phyloP scores from a whole-genome alignment of 2,888 invertebrate genomes.

The Leptopterna dolabrata region DNA sequence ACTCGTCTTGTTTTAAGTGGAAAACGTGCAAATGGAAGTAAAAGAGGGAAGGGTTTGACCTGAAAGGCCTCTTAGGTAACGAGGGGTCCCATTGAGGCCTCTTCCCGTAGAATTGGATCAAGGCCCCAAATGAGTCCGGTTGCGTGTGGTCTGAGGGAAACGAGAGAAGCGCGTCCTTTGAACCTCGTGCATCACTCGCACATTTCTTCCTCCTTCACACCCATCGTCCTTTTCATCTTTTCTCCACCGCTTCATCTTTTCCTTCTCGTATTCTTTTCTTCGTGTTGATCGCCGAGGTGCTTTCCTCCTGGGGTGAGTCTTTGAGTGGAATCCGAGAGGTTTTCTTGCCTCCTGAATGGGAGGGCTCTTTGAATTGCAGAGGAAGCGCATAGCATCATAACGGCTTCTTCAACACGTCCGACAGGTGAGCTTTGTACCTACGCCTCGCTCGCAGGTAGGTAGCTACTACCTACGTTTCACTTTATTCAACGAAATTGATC shows the following conservation, averaged over 20 bases:
- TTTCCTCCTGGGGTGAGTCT: neutral
- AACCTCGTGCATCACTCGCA: neutral
- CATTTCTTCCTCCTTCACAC: neutral
- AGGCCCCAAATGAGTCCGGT: constrained; percentile 7
- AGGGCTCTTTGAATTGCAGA: neutral
- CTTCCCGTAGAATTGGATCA: neutral
- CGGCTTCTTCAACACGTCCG: constrained; percentile 6
- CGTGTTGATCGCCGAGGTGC: neutral
- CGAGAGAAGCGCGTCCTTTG: neutral
- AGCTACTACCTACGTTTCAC: too few relatives aligned
- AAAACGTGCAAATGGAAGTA: neutral
- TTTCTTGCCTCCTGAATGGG: neutral
- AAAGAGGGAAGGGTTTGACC: neutral
- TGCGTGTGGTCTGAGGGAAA: constrained; percentile 1
- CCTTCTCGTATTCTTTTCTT: neutral
- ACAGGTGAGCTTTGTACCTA: neutral
- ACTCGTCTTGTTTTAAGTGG: neutral
- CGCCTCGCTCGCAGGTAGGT: too few relatives aligned
- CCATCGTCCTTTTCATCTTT: neutral
- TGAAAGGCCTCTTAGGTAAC: neutral
- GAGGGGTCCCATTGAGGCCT: neutral
- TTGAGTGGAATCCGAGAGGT: constrained; percentile 12
- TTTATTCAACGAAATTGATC: too few relatives aligned
- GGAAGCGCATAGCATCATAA: neutral
- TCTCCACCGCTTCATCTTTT: neutral